Conservation (phyloP, 1,140 invertebrate species). For the Lucilia sericata region DNA sequence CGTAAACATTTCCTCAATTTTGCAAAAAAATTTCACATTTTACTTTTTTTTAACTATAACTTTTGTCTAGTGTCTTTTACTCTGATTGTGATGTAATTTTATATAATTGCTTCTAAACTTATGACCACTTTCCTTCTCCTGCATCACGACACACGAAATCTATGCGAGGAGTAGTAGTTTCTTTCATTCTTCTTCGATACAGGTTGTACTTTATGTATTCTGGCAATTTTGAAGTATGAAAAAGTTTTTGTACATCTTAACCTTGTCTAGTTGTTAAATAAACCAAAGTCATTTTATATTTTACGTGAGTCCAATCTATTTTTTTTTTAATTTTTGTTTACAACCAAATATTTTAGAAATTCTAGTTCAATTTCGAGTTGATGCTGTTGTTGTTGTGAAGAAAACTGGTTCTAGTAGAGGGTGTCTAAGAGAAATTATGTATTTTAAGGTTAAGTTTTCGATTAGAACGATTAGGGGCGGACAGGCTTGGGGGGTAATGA, state of each 20-base stretch:
- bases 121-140: neutral
- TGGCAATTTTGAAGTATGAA: neutral
- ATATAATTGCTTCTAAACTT: constrained; percentile 6
- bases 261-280: constrained; percentile 31
- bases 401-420: no score
- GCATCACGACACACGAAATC: neutral
- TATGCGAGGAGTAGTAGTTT: neutral
- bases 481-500: no score
- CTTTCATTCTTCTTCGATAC: neutral
- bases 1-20: neutral
- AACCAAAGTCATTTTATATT: neutral
- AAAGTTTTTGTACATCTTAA: neutral
- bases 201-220: neutral
- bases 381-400: no score
- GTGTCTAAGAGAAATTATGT: no score
- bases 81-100: neutral
- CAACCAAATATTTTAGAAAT: no score
- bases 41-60: no score
- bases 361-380: no score
- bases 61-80: neutral
- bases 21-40: neutral
- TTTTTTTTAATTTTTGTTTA: neutral
- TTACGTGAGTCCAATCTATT: constrained; percentile 1
- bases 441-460: no score
- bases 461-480: no score